Conservation (phyloP, 2,797 vertebrate genomes). For the Threskiornis aethiopicus region DNA sequence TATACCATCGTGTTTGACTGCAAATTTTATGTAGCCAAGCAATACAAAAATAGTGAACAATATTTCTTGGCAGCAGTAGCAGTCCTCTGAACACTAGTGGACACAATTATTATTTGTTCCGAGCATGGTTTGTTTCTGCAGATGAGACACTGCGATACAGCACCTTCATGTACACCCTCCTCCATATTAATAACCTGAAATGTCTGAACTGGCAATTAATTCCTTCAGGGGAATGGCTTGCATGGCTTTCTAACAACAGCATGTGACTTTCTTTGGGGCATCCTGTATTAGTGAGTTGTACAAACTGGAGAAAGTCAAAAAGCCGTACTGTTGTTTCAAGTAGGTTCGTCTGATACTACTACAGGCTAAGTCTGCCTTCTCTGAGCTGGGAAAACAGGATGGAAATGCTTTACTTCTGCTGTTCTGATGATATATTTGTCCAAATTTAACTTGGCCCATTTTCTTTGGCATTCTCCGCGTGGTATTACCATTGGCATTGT, state of each 20-base stretch:
- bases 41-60: neutral
- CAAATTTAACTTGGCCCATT: slow-evolving; percentile 28
- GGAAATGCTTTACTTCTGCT: slow-evolving; percentile 3
- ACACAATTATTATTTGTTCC: neutral
- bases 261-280: neutral
- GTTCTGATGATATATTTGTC: slow-evolving; percentile 11
- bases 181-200: neutral
- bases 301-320: neutral
- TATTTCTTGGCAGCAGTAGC: neutral
- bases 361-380: neutral
- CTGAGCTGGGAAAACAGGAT: neutral
- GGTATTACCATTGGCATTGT: neutral
- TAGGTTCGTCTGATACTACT: neutral
- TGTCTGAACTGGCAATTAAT: neutral
- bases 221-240: neutral
- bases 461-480: neutral
- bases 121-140: accelerated
- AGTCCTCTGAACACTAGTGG: neutral
- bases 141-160: neutral
- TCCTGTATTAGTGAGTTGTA: neutral
- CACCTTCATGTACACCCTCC: neutral
- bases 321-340: neutral
- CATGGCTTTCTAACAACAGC: neutral
- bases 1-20: neutral
- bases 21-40: neutral